Evolutionary conservation across 2,888 invertebrate species (phyloP).

Genomic region (Melieria omissa): DNA sequence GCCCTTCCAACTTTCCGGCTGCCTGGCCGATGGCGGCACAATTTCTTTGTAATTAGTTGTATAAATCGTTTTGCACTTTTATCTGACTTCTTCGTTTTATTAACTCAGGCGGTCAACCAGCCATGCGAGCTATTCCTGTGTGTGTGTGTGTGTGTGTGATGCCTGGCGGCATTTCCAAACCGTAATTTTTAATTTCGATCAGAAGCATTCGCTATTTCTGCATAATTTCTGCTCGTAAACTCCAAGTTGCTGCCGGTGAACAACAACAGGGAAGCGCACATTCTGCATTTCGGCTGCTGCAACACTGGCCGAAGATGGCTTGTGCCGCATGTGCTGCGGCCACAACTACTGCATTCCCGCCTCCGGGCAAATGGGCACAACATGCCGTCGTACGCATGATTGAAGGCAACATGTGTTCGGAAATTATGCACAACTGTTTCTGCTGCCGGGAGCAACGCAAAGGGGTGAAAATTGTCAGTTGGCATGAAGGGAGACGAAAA

Average conservation of each 20-base stretch:
- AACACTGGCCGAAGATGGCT: no score
- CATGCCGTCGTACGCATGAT: conserved; percentile 45
- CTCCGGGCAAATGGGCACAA: no score
- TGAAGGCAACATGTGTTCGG: conserved; percentile 63
- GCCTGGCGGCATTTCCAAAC: not conserved
- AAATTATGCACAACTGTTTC: conserved; percentile 57
- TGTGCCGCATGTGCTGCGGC: no score
- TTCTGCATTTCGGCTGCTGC: no score
- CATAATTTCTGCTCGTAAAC: not conserved
- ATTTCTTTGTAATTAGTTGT: conserved; percentile 61
- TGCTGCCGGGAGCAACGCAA: not conserved
- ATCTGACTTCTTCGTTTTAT: not conserved
- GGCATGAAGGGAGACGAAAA: not conserved
- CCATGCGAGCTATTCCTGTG: no score
- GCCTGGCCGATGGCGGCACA: conserved; percentile 48
- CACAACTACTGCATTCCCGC: no score
- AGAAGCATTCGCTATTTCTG: not conserved
- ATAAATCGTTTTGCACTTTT: conserved; percentile 49
- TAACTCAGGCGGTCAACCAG: not conserved
- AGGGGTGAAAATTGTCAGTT: not conserved
- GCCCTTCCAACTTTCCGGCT: no score
- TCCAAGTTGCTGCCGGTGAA: not conserved
- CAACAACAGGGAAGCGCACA: not conserved
- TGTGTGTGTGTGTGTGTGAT: not conserved
- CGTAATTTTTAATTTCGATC: no score